phyloP scores from a whole-genome alignment of 1,140 invertebrate genomes.

The Brachionus koreanus region DNA sequence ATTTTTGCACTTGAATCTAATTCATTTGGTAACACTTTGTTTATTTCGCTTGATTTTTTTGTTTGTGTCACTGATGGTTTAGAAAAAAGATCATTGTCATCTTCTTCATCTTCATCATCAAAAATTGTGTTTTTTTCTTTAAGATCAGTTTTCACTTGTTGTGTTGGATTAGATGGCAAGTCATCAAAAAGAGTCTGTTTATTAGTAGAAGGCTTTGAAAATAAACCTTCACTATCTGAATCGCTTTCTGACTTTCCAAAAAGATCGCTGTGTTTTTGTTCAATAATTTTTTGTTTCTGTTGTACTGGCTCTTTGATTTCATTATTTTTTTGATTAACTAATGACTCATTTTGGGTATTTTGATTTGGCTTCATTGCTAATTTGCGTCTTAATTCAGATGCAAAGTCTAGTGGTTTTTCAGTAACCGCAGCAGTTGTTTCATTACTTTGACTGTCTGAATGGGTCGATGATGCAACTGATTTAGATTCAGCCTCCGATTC shows the following conservation, averaged over 20 bases:
- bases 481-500: not conserved
- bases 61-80: not conserved
- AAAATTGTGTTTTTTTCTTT: too few species aligned
- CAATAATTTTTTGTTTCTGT: not conserved
- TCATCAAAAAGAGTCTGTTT: not conserved
- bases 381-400: conserved; percentile 16
- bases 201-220: not conserved
- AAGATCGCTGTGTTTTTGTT: not conserved
- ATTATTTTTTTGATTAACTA: not conserved
- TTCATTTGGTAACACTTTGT: not conserved
- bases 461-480: not conserved
- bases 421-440: not conserved
- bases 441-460: not conserved
- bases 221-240: not conserved
- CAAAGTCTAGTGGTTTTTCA: conserved; percentile 3
- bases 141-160: too few species aligned
- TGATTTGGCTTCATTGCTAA: not conserved
- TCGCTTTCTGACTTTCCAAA: not conserved
- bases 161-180: too few species aligned
- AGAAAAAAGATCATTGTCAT: not conserved
- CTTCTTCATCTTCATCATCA: not conserved
- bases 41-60: not conserved
- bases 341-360: not conserved
- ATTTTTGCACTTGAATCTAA: not conserved
- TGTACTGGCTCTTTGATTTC: not conserved